phyloP scores from a whole-genome alignment of 2,797 vertebrate genomes.

The Cossypha niveicapilla region DNA sequence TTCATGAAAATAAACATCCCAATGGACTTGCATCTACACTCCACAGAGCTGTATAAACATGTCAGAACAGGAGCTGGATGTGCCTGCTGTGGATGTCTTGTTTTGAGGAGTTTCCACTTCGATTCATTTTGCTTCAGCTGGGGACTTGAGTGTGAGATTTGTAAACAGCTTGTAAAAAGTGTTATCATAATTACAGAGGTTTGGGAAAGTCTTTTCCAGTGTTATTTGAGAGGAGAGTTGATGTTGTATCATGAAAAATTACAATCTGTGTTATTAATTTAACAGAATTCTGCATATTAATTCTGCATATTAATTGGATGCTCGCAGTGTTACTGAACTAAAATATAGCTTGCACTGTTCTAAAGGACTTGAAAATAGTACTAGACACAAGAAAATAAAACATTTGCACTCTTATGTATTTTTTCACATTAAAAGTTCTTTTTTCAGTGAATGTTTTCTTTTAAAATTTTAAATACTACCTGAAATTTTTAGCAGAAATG shows the following conservation, averaged over 20 bases:
- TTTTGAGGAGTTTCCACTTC: neutral
- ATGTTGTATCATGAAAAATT: neutral
- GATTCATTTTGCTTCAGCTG: neutral
- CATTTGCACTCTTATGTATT: neutral
- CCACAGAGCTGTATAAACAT: neutral
- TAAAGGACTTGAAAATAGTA: neutral
- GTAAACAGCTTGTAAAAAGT: neutral
- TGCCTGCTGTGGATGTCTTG: neutral
- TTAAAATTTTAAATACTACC: neutral
- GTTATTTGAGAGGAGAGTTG: neutral
- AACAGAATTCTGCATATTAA: neutral
- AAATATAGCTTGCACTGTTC: neutral
- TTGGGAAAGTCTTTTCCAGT: neutral
- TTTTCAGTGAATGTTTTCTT: neutral
- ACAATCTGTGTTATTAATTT: neutral
- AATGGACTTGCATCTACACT: neutral
- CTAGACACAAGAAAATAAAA: neutral
- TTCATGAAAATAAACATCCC: neutral
- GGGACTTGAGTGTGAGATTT: neutral
- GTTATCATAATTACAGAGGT: neutral
- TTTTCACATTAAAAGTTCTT: neutral
- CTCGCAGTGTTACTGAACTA: neutral
- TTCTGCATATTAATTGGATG: neutral
- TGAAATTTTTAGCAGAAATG: neutral
- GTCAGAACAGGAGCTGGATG: neutral